Conservation (phyloP, 2,888 invertebrate genomes). For the Andrena dorsata region DNA sequence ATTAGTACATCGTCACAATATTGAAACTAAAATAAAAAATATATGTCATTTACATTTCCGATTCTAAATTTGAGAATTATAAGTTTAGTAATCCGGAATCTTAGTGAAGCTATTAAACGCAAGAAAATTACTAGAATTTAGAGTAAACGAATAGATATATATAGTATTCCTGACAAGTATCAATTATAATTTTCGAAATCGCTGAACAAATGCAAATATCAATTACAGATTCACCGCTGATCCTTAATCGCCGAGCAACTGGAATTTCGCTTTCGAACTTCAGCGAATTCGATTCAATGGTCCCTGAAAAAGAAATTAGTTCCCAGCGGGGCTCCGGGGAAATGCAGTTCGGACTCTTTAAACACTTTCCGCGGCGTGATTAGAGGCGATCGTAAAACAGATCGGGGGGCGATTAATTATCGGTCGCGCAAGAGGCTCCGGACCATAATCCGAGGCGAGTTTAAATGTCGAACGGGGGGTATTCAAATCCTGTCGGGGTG, state of each 20-base stretch:
- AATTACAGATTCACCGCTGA: neutral
- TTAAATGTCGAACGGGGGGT: conserved; percentile 74
- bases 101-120: too few species aligned
- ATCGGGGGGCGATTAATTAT: conserved; percentile 71
- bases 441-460: conserved; percentile 76
- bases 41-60: neutral
- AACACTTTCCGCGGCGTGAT: conserved; percentile 63
- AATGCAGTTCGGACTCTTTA: conserved; percentile 54
- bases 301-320: conserved; percentile 15
- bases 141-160: too few species aligned
- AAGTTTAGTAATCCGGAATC: too few species aligned
- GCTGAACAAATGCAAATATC: neutral
- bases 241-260: neutral
- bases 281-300: neutral
- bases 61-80: too few species aligned
- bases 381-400: conserved; percentile 64
- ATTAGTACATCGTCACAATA: neutral
- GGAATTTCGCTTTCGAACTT: neutral
- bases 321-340: neutral
- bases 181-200: neutral
- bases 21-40: neutral
- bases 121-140: too few species aligned
- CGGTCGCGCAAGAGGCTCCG: conserved; percentile 62
- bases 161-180: too few species aligned
- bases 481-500: conserved; percentile 72